Evolutionary conservation across 2,888 invertebrate genomes (phyloP).

Genomic region (Plebejus argus): DNA sequence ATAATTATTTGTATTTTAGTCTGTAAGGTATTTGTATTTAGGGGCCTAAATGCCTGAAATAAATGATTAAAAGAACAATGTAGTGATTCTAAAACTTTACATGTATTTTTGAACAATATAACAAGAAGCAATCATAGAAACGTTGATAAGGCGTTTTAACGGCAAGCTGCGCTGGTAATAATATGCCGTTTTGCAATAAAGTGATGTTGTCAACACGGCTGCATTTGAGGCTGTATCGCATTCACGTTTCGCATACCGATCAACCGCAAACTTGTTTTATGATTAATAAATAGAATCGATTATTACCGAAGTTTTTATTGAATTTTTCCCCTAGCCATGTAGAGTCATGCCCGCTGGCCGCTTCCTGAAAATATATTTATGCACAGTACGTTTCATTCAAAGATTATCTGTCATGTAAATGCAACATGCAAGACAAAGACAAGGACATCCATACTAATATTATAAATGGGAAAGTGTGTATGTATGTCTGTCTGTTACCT

Average conservation of each 20-base stretch:
- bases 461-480: no score
- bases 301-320: not conserved
- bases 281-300: not conserved
- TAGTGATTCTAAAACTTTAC: not conserved
- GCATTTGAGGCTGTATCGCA: no score
- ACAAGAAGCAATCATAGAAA: not conserved
- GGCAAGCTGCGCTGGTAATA: constrained; percentile 8
- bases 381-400: no score
- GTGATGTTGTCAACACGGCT: not conserved
- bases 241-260: constrained; percentile 18
- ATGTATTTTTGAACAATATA: not conserved
- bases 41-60: no score
- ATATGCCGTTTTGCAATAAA: not conserved
- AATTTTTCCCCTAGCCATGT: not conserved
- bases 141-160: constrained; percentile 6
- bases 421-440: no score
- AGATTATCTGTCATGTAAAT: no score
- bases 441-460: no score
- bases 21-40: no score
- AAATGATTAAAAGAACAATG: no score
- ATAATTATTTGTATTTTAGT: no score
- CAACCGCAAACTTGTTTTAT: constrained; percentile 6
- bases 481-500: no score
- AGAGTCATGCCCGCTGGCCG: not conserved
- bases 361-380: not conserved